Conservation (phyloP, 2,797 vertebrate species). For the Pseudochromis fuscus region DNA sequence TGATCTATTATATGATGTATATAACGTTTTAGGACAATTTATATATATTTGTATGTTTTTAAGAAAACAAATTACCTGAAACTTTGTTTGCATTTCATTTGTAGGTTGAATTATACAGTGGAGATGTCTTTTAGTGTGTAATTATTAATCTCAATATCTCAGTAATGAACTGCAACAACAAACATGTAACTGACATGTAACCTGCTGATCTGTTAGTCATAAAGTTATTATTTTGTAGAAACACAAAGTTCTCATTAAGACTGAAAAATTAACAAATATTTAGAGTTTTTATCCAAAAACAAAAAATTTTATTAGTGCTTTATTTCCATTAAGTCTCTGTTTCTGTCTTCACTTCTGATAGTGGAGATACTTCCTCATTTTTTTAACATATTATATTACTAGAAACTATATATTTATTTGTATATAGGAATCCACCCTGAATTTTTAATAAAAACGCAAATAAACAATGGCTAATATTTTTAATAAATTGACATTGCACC, state of each 20-base stretch:
- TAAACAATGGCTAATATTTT: slow-evolving; percentile 9
- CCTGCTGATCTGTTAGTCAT: no score
- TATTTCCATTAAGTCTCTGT: background rate
- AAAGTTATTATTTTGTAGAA: background rate
- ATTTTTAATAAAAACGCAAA: slow-evolving; percentile 12
- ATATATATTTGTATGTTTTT: background rate
- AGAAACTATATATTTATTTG: slow-evolving; percentile 25
- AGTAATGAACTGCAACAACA: background rate
- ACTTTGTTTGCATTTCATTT: slow-evolving; percentile 5
- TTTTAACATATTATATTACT: background rate
- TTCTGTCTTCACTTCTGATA: background rate
- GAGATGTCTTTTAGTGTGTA: background rate
- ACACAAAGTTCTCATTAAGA: background rate
- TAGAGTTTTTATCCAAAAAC: background rate
- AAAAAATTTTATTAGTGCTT: no score
- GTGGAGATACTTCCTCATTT: background rate
- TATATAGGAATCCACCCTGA: background rate
- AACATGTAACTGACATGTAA: no score
- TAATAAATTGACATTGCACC: slow-evolving; percentile 6
- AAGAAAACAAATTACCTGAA: background rate
- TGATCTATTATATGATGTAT: background rate
- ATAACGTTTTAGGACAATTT: slow-evolving; percentile 1
- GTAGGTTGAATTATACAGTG: background rate
- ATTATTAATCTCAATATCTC: background rate
- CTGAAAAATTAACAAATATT: background rate